Conservation (phyloP, 2,888 invertebrate genomes). For the Neoitamus cyanurus region DNA sequence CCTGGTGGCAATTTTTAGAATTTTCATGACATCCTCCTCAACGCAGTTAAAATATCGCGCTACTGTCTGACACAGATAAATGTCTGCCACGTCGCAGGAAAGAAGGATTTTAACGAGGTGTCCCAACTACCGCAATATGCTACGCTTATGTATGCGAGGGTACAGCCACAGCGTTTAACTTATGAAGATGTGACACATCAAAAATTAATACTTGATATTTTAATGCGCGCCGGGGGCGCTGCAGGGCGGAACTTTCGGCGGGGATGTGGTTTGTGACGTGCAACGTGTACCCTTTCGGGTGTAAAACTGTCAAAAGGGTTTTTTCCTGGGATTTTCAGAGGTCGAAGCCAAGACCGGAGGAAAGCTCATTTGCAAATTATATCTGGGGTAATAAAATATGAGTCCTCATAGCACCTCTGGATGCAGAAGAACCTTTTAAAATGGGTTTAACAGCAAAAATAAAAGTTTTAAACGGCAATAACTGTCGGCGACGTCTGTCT, state of each 20-base stretch:
- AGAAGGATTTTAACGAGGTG: not conserved
- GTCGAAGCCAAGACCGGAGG: not conserved
- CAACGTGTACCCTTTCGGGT: not conserved
- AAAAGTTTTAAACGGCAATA: not conserved
- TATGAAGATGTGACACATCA: conserved; percentile 22
- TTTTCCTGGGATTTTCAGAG: not conserved
- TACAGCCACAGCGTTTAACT: not conserved
- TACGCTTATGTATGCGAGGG: not conserved
- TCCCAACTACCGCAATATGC: conserved; percentile 24
- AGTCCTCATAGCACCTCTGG: not conserved
- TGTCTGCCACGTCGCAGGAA: conserved; percentile 2
- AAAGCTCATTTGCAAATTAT: not conserved
- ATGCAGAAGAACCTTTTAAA: not conserved
- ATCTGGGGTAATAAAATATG: not conserved
- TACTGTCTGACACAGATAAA: conserved; percentile 28
- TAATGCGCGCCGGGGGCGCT: not conserved
- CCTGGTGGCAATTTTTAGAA: conserved; percentile 6
- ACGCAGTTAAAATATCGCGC: conserved; percentile 30
- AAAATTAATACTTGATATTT: conserved; percentile 21
- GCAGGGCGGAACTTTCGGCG: not conserved
- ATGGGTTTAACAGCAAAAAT: not conserved
- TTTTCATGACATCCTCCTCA: not conserved
- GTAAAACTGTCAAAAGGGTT: not conserved
- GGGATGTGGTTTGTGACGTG: not conserved
- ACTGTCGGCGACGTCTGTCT: not conserved